Conservation (phyloP, 1,140 invertebrate genomes). For the Sycophila sp. region DNA sequence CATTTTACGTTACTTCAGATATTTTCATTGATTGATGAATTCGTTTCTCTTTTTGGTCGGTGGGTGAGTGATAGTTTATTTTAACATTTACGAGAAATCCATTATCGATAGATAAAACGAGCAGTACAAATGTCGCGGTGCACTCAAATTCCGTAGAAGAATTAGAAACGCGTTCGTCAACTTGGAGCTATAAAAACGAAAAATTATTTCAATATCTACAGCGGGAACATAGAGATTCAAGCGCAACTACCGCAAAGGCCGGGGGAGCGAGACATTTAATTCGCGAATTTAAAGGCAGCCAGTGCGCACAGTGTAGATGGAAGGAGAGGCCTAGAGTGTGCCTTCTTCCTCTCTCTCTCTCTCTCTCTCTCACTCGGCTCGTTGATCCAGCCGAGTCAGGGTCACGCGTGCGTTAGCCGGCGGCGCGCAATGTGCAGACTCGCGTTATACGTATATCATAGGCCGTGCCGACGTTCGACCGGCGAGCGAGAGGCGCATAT, state of each 20-base stretch:
- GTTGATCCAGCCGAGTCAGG: slow-evolving; percentile 31
- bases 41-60: background rate
- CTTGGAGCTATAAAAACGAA: no score
- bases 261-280: background rate
- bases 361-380: background rate
- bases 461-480: background rate
- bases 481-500: background rate
- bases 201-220: no score
- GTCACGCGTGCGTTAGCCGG: slow-evolving; percentile 26
- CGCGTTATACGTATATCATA: slow-evolving; percentile 1
- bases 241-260: background rate
- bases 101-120: no score
- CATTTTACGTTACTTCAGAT: no score
- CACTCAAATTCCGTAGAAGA: no score
- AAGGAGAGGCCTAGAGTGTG: background rate
- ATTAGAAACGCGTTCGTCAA: no score
- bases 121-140: no score
- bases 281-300: background rate
- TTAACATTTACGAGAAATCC: no score
- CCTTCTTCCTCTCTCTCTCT: no score
- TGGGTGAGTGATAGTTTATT: background rate
- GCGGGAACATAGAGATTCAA: background rate
- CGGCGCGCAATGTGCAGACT: slow-evolving; percentile 2
- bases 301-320: background rate
- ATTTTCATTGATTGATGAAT: background rate